Percentiles rank a stretch among this genome's conserved stretches.
These are phyloP conservation scores for Pseudococcus viburni DNA, from an alignment of 2,888 invertebrate genomes.

Conservation along the genomic window DNA sequence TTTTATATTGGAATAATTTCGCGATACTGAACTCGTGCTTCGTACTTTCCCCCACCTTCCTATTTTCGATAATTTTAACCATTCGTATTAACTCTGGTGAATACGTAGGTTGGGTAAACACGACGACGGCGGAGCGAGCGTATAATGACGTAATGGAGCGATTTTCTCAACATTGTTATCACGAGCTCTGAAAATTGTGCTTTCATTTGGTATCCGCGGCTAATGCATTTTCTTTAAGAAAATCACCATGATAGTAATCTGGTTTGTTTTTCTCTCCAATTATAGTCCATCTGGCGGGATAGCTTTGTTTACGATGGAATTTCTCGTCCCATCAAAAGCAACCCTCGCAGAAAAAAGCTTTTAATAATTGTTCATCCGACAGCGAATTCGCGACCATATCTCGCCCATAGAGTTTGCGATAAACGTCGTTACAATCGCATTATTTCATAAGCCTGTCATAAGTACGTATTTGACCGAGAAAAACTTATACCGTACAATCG, in stretches of 20 bases:
- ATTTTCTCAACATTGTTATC: background rate
- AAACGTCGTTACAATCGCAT: constrained; percentile 35
- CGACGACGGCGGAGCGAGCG: too few species aligned
- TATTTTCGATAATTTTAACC: too few species aligned
- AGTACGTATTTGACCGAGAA: background rate
- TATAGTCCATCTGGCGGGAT: background rate
- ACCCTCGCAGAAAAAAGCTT: constrained; percentile 6
- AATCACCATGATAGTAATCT: background rate
- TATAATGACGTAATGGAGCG: background rate
- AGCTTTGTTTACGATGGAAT: background rate
- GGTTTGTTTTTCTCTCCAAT: background rate
- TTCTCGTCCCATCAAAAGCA: background rate
- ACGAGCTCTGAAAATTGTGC: background rate
- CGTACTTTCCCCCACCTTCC: too few species aligned
- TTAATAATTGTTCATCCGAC: constrained; percentile 16
- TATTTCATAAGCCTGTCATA: background rate
- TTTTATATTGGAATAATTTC: too few species aligned
- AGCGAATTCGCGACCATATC: constrained; percentile 11
- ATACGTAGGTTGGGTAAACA: too few species aligned
- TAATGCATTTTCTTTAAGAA: background rate
- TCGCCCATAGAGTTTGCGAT: constrained; percentile 1
- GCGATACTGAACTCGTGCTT: too few species aligned
- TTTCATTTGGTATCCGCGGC: background rate
- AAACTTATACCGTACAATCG: background rate
- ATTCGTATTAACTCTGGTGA: too few species aligned